Base-by-base conservation (phyloP, 2,888 invertebrate species). In the Agrotis segetum region DNA sequence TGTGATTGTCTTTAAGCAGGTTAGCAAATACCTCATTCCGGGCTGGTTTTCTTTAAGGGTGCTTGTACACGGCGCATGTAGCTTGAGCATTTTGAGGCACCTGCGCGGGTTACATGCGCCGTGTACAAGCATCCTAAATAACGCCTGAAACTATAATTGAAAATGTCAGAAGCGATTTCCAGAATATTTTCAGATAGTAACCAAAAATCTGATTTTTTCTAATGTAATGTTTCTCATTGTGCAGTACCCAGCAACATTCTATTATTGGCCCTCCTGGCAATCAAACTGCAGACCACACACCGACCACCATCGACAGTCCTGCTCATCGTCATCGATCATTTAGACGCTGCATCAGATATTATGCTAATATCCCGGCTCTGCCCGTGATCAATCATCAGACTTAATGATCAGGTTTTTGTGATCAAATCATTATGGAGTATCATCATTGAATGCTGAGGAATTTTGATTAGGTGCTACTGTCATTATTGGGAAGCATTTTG, bases 401-500 rank as follows among this genome's bases (percentile, higher is more conserved):
- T 19, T 81, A 79, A 79, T 74, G 79, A 82, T 74, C 56, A 34
- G 6, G 68, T 82, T 81, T 82, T 82, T 81, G 75, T 79, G 44
- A 55, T 58, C 55, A 46, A 14, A 53, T 56, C 60, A 62, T 67
- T 59, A 55, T 13, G 46, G 16, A 14, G 13, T 6, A 34, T 53
- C 52, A 81, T 71, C 63, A 76, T 53, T 40, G 40, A 53, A 60
- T 49, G 16, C 60, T 71, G 44, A 53, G 49, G 50, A 47, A 67
- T 77, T 77, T 76, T 4, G 52, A 81, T 81, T 65, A 77, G 44
- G 7, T 52, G 2, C 7, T 0, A 0, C 13, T n/a, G 40, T 24
- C 24, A 47, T n/a, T 49, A 59, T 29, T 44, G 14, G 3, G 5
- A 0, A 19, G 17, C 11, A 9, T 40, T 50, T 34, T 34, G n/a